Evolutionary conservation across 2,888 invertebrate species (phyloP), one percentile per base, ranked within the genome.

Genomic region (Beris chalybata): DNA sequence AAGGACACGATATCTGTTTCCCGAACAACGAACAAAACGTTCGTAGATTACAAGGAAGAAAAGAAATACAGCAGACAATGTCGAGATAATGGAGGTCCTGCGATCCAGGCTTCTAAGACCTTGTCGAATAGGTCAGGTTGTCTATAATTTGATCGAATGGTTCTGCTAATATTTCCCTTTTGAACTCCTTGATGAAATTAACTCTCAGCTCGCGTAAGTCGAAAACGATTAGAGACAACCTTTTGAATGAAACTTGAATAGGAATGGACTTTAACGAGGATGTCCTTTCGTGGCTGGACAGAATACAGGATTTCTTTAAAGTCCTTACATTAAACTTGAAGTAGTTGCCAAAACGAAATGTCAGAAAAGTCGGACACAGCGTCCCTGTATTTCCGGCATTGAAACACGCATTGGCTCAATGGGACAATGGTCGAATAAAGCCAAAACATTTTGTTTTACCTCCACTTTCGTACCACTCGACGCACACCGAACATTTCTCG

Each of bases 121-220:
- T 72, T 4, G 81, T 81, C 0, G 81, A 74, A 29, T 38, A 52
- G 13, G 38, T 13, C 15, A 31, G n/a, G 3, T 43, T 48, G n/a
- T 38, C 44, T 5, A 48, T 55, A 1, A n/a, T 38, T 71, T 72
- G 45, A 71, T 69, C 50, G 77, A 50, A 4, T 30, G 48, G 29
- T 76, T 70, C 4, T 12, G 31, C 38, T 4, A 63, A 31, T 38
- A 64, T 13, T 3, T 70, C 70, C 0, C 71, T 71, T 15, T 72
- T 68, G 4, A 80, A 67, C 3, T 67, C 70, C 9, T 71, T 65
- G 65, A 78, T 71, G 59, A 81, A 78, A 7, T 72, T 63, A 0
- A 74, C 71, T 67, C 81, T 81, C 13, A 70, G 73, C 44, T 75
- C 77, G 48, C 70, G 71, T 43, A 80, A 81, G n/a, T 67, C 81